phyloP scores from a whole-genome alignment of 2,888 invertebrate genomes.

The Coenonympha arcania region DNA sequence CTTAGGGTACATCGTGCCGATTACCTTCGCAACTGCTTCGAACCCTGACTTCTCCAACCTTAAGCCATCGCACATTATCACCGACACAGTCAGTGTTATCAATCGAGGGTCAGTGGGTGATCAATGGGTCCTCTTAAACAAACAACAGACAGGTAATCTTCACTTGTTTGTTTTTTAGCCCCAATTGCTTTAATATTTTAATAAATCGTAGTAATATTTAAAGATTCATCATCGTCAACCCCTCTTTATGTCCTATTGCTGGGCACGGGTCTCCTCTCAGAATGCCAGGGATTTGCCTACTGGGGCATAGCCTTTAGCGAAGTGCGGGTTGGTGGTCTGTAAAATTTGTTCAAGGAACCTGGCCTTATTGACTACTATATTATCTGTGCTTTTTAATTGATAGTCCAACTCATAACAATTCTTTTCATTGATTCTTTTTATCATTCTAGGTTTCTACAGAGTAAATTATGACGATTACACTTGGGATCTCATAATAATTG shows the following conservation, averaged over 20 bases:
- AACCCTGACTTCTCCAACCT: slow-evolving; percentile 58
- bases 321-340: no score
- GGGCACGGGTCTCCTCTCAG: no score
- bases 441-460: slow-evolving; percentile 75
- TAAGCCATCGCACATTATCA: slow-evolving; percentile 57
- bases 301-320: no score
- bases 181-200: no score
- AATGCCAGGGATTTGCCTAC: no score
- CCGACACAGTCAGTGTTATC: slow-evolving; percentile 41
- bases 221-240: no score
- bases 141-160: slow-evolving; percentile 73
- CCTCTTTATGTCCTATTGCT: no score
- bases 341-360: no score
- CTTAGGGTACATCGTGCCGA: slow-evolving; percentile 58
- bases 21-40: slow-evolving; percentile 55
- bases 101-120: slow-evolving; percentile 47
- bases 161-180: no score
- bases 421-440: not conserved
- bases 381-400: no score
- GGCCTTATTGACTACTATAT: not conserved
- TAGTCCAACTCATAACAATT: no score
- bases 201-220: no score
- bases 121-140: slow-evolving; percentile 76
- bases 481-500: slow-evolving; percentile 66
- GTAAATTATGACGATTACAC: slow-evolving; percentile 77